phyloP scores from a whole-genome alignment of 2,113 vertebrate genomes.

The Anolis sagrei region DNA sequence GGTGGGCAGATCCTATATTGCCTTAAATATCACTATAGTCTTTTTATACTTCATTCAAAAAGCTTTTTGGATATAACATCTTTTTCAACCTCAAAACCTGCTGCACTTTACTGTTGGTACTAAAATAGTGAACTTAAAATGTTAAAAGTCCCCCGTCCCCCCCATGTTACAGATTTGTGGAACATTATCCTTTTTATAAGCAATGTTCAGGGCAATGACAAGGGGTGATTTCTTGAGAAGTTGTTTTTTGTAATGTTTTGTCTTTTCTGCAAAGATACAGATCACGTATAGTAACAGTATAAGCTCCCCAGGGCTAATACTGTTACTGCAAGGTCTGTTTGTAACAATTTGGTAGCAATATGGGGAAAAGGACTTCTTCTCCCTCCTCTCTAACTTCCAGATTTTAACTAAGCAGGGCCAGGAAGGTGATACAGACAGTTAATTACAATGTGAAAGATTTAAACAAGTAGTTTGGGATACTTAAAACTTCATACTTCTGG shows the following conservation, averaged over 20 bases:
- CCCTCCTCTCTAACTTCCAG: neutral
- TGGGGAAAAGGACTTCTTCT: neutral
- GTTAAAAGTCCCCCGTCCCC: slow-evolving; percentile 8
- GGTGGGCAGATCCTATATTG: slow-evolving; percentile 47
- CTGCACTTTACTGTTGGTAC: slow-evolving; percentile 82
- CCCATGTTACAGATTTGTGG: slow-evolving; percentile 13
- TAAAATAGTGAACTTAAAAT: slow-evolving; percentile 60
- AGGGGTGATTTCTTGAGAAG: neutral
- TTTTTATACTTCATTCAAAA: slow-evolving; percentile 32
- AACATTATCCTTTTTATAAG: slow-evolving; percentile 33
- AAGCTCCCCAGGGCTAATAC: neutral
- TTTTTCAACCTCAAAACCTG: slow-evolving; percentile 59
- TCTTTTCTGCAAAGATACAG: neutral
- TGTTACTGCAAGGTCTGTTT: neutral
- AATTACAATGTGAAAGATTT: slow-evolving; percentile 3
- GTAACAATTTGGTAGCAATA: neutral
- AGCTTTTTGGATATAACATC: slow-evolving; percentile 38
- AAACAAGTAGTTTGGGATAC: neutral
- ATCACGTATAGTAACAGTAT: neutral
- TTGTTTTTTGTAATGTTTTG: neutral
- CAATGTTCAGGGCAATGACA: neutral
- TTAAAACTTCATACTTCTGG: neutral
- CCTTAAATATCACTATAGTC: slow-evolving; percentile 63
- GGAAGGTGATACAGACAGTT: neutral
- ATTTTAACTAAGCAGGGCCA: neutral